phyloP scores from a whole-genome alignment of 2,113 vertebrate species.

The Carassius auratus region DNA sequence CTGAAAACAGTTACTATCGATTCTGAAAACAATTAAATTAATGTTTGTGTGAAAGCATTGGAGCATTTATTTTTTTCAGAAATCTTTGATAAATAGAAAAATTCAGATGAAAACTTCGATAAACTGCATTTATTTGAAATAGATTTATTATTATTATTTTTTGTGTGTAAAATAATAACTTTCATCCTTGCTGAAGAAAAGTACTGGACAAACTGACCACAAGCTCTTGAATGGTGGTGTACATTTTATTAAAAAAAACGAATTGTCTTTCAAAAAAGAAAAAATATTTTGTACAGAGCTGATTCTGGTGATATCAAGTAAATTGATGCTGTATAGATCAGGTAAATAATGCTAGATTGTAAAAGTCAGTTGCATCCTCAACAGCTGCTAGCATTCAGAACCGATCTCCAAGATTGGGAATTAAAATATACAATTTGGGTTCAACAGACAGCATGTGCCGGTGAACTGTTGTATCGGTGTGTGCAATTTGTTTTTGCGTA shows the following conservation, averaged over 20 bases:
- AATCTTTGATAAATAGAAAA: neutral
- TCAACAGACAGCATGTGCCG: neutral
- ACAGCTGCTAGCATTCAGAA: neutral
- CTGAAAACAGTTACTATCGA: neutral
- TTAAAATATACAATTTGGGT: neutral
- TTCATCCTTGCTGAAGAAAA: neutral
- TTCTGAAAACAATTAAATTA: neutral
- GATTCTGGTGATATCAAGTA: neutral
- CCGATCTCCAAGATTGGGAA: neutral
- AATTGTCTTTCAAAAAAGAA: no score
- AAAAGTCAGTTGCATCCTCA: neutral
- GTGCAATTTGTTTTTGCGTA: neutral
- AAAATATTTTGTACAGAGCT: neutral
- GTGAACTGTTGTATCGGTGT: neutral
- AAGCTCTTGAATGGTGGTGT: neutral
- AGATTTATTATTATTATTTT: no score
- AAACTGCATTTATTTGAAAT: neutral
- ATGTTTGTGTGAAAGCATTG: neutral
- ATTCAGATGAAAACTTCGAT: no score
- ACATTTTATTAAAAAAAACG: neutral
- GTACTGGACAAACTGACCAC: neutral
- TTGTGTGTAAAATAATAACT: neutral
- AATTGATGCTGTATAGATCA: neutral
- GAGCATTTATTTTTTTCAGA: neutral
- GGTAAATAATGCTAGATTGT: neutral